Evolutionary conservation across 2,888 invertebrate genomes (phyloP).

Genomic region (Baronia brevicornis): DNA sequence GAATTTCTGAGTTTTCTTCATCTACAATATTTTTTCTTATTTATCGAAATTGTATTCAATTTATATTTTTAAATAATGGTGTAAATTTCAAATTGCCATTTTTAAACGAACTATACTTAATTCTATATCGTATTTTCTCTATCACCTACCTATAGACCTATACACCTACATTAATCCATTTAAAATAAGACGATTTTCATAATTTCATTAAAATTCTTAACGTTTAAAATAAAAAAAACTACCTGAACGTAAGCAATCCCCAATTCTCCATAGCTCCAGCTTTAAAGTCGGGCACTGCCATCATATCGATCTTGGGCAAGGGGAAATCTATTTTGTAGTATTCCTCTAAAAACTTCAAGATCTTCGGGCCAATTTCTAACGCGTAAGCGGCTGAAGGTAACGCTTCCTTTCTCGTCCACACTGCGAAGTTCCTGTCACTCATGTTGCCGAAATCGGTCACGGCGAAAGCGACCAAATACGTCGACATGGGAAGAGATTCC

Average conservation of each 20-base stretch:
- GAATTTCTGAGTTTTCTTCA: no score
- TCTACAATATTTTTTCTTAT: no score
- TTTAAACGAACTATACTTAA: no score
- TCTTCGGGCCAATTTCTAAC: slow-evolving; percentile 82
- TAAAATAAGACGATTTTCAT: slow-evolving; percentile 2
- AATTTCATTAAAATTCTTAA: not conserved
- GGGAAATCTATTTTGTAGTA: slow-evolving; percentile 87
- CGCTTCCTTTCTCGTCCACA: slow-evolving; percentile 83
- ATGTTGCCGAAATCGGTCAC: slow-evolving; percentile 84
- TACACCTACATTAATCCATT: no score
- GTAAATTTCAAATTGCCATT: no score
- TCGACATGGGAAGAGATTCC: slow-evolving; percentile 90
- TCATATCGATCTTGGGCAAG: slow-evolving; percentile 91
- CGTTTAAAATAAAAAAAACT: slow-evolving; percentile 15
- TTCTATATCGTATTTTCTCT: no score
- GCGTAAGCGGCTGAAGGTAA: slow-evolving; percentile 84
- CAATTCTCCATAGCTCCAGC: slow-evolving; percentile 95
- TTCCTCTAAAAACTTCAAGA: slow-evolving; percentile 81
- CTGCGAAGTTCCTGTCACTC: slow-evolving; percentile 75
- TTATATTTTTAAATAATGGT: no score
- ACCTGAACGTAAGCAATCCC: slow-evolving; percentile 87
- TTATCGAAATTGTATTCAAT: no score
- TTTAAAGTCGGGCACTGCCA: slow-evolving; percentile 93
- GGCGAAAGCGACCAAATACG: slow-evolving; percentile 90
- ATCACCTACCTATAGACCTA: no score